A percentile compares a stretch with the other conserved stretches of the same genome.
Conservation (phyloP, 2,888 invertebrate species). For the Crossocerus cetratus region DNA sequence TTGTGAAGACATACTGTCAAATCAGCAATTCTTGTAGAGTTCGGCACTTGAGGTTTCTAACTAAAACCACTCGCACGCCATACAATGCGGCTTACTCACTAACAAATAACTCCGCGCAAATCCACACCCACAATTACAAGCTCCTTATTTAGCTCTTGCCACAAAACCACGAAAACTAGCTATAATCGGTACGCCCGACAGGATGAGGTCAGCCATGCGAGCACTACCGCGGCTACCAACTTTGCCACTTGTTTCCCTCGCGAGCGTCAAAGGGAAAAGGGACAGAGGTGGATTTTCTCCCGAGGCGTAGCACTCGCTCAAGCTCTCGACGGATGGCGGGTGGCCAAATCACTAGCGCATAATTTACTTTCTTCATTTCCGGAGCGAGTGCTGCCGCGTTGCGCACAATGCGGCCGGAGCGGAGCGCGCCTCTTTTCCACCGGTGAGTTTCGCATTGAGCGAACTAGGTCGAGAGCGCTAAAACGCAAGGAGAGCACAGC, state of each 20-base stretch:
- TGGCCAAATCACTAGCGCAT: slow-evolving; percentile 44
- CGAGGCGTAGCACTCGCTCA: neutral
- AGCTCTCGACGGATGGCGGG: slow-evolving; percentile 15
- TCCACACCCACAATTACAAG: no score
- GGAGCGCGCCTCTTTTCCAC: neutral
- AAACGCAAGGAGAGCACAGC: neutral
- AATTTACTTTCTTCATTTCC: slow-evolving; percentile 41
- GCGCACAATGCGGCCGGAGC: slow-evolving; percentile 27
- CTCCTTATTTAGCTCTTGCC: no score
- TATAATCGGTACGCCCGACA: no score
- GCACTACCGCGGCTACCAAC: no score
- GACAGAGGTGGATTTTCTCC: neutral
- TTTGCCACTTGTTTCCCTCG: no score
- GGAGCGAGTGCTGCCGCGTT: slow-evolving; percentile 29
- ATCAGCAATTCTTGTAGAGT: neutral
- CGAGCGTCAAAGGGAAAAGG: no score
- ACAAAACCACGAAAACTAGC: no score
- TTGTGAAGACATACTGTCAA: neutral
- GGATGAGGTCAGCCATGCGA: no score
- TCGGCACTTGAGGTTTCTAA: no score
- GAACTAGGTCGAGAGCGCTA: slow-evolving; percentile 39
- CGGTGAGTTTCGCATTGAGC: neutral
- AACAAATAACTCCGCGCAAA: no score
- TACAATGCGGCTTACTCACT: no score
- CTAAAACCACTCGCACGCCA: no score